Conservation (phyloP, 1,140 invertebrate genomes). For the Bombus haemorrhoidalis region DNA sequence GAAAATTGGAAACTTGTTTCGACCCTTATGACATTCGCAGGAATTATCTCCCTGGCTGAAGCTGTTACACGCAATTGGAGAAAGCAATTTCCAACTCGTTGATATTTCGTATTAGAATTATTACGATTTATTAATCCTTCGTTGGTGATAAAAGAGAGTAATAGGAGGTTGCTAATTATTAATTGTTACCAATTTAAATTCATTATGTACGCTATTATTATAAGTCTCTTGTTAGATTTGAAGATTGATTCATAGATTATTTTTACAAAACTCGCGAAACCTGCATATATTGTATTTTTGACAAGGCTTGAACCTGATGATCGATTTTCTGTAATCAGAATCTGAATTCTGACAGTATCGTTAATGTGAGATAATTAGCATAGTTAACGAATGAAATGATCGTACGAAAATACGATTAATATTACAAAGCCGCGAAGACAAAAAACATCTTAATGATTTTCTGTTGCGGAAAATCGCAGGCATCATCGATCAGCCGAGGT, state of each 20-base stretch:
- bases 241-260: neutral
- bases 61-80: neutral
- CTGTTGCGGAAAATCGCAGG: slow-evolving; percentile 17
- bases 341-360: neutral
- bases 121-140: neutral
- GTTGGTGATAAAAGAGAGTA: neutral
- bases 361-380: too few relatives aligned
- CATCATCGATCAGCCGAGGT: slow-evolving; percentile 37
- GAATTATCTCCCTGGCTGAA: neutral
- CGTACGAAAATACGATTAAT: neutral
- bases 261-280: neutral
- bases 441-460: too few relatives aligned
- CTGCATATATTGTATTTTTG: neutral
- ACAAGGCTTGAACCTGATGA: too few relatives aligned
- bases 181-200: neutral
- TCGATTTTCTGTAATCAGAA: neutral
- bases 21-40: neutral
- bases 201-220: too few relatives aligned
- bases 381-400: neutral
- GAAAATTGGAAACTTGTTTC: slow-evolving; percentile 6
- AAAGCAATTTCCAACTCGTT: neutral
- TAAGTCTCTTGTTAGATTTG: neutral
- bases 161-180: neutral
- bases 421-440: slow-evolving; percentile 24
- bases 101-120: neutral